These are phyloP conservation scores for Cheilosia urbana DNA, from an alignment of 2,888 invertebrate species.

Conservation along the genomic window DNA sequence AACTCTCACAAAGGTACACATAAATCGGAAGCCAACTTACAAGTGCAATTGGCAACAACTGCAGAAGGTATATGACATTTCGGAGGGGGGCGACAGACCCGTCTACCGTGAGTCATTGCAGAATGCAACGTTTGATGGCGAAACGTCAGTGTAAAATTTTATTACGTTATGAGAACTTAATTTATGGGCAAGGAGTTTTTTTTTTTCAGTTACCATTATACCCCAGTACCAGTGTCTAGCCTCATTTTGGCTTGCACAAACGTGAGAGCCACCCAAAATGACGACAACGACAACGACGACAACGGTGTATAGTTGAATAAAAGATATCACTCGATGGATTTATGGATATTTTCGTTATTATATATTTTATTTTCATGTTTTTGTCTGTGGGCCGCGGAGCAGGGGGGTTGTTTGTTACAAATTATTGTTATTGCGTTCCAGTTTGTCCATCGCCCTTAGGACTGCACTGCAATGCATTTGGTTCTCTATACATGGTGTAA, in stretches of 20 bases:
- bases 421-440: constrained; percentile 75
- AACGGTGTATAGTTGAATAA: constrained; percentile 60
- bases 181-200: constrained; percentile 80
- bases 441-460: constrained; percentile 70
- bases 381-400: constrained; percentile 55
- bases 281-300: constrained; percentile 40
- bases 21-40: constrained; percentile 73
- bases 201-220: constrained; percentile 47
- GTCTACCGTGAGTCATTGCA: constrained; percentile 59
- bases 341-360: constrained; percentile 74
- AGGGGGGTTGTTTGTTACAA: constrained; percentile 55
- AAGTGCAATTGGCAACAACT: constrained; percentile 73
- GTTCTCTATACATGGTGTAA: background rate
- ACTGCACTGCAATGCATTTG: constrained; percentile 63
- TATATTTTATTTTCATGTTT: constrained; percentile 74
- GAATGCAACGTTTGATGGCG: constrained; percentile 80
- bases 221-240: constrained; percentile 48
- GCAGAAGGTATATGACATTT: no score
- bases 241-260: constrained; percentile 14
- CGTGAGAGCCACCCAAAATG: constrained; percentile 56
- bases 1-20: constrained; percentile 70
- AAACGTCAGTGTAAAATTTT: constrained; percentile 83
- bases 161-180: constrained; percentile 84
- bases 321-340: constrained; percentile 73
- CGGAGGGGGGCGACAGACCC: background rate